Evolutionary conservation across 2,888 invertebrate genomes (phyloP).

Genomic region (Homarus gammarus): DNA sequence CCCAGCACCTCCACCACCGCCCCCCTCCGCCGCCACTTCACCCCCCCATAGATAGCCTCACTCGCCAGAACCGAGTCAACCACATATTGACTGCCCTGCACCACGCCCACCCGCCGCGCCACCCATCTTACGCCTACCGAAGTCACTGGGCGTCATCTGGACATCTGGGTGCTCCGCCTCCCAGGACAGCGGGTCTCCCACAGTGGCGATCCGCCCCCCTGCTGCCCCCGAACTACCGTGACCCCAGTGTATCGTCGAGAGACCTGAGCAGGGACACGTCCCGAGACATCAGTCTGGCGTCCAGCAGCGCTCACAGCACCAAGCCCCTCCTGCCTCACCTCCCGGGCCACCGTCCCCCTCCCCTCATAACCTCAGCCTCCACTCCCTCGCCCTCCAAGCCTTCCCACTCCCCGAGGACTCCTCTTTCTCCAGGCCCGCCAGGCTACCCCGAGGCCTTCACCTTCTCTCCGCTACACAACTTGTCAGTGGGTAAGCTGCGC

Average conservation of each 20-base stretch:
- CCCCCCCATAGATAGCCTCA: constrained; percentile 50
- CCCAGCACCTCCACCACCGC: constrained; percentile 25
- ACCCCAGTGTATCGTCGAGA: constrained; percentile 66
- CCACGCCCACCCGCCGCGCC: constrained; percentile 53
- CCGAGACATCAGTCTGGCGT: constrained; percentile 71
- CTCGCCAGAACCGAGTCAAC: constrained; percentile 67
- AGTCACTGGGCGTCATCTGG: constrained; percentile 52
- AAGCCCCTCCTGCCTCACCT: constrained; percentile 58
- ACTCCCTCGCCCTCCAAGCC: constrained; percentile 40
- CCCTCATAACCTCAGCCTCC: constrained; percentile 28
- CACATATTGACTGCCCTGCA: constrained; percentile 61
- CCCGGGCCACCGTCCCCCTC: constrained; percentile 45
- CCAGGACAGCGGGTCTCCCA: constrained; percentile 26
- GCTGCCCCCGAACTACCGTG: constrained; percentile 51
- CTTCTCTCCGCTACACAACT: constrained; percentile 44
- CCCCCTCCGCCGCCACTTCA: constrained; percentile 28
- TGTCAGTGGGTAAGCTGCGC: constrained; percentile 52
- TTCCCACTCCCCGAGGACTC: constrained; percentile 62
- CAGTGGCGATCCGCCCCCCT: constrained; percentile 70
- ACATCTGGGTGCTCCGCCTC: constrained; percentile 42
- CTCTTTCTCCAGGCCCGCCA: constrained; percentile 67
- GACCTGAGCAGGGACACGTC: constrained; percentile 73
- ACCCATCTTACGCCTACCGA: constrained; percentile 35
- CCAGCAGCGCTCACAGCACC: constrained; percentile 73
- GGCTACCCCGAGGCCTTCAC: constrained; percentile 62